phyloP scores from a whole-genome alignment of 2,888 invertebrate genomes.

The Matsumyia berberina region DNA sequence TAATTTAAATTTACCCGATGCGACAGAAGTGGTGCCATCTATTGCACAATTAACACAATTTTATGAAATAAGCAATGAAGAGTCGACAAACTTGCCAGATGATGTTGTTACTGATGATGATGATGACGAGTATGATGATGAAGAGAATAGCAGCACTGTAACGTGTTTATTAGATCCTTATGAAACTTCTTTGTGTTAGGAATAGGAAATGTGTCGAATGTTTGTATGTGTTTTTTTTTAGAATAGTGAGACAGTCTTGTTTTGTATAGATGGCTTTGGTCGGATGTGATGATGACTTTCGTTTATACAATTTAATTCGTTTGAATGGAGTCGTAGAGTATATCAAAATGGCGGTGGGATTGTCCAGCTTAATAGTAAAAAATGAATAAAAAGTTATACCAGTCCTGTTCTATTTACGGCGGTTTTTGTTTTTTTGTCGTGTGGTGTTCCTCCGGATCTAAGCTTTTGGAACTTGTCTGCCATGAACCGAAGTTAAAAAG shows the following conservation, averaged over 20 bases:
- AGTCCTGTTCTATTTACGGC: too few species aligned
- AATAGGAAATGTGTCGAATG: constrained; percentile 12
- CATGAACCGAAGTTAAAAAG: too few species aligned
- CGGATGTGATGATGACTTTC: not conserved
- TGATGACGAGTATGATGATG: constrained; percentile 76
- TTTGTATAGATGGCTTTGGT: not conserved
- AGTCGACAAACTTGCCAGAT: constrained; percentile 77
- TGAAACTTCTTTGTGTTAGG: constrained; percentile 36
- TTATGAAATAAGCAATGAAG: constrained; percentile 82
- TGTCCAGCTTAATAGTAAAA: not conserved
- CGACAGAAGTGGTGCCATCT: constrained; percentile 58
- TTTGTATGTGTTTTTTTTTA: constrained; percentile 14
- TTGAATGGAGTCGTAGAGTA: not conserved
- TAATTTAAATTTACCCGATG: constrained; percentile 65
- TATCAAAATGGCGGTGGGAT: not conserved
- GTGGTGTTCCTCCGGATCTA: too few species aligned
- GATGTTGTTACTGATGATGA: constrained; percentile 77
- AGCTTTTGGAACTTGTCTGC: too few species aligned
- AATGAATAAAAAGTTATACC: too few species aligned
- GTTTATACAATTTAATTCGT: not conserved
- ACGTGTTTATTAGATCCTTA: constrained; percentile 58
- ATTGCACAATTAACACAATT: constrained; percentile 78
- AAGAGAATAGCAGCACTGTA: constrained; percentile 65
- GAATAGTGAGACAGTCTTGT: not conserved
- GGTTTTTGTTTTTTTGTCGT: too few species aligned